phyloP scores from a whole-genome alignment of 1,140 invertebrate genomes.

The Drosophila sucinea region DNA sequence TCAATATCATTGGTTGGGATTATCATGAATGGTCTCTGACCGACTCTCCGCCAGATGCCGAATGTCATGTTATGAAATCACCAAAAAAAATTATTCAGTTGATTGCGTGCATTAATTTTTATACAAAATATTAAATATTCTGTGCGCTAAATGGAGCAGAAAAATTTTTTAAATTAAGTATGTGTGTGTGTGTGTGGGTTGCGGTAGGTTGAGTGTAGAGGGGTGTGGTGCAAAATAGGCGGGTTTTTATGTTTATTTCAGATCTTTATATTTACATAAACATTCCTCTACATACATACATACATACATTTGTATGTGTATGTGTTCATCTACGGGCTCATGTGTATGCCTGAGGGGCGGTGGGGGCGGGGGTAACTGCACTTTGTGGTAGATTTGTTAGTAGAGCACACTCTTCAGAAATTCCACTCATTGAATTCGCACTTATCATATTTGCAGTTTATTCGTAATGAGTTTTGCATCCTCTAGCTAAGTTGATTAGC shows the following conservation, averaged over 20 bases:
- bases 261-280: conserved; percentile 9
- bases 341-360: too few species aligned
- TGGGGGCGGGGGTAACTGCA: neutral
- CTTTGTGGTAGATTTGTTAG: neutral
- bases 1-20: neutral
- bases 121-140: conserved; percentile 11
- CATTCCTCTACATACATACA: neutral
- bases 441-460: neutral
- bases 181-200: neutral
- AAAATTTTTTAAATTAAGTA: neutral
- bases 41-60: conserved; percentile 10
- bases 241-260: conserved; percentile 3
- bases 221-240: neutral
- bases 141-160: conserved; percentile 8
- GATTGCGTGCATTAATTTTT: conserved; percentile 8
- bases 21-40: conserved; percentile 3
- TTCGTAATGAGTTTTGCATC: too few species aligned
- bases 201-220: neutral
- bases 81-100: conserved; percentile 6
- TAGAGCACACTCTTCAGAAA: neutral
- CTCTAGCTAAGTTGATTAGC: too few species aligned
- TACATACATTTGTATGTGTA: too few species aligned
- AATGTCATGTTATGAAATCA: conserved; percentile 5
- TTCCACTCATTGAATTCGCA: neutral
- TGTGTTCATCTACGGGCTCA: too few species aligned